Conservation (phyloP, 2,113 vertebrate species). For the Azemiops feae region DNA sequence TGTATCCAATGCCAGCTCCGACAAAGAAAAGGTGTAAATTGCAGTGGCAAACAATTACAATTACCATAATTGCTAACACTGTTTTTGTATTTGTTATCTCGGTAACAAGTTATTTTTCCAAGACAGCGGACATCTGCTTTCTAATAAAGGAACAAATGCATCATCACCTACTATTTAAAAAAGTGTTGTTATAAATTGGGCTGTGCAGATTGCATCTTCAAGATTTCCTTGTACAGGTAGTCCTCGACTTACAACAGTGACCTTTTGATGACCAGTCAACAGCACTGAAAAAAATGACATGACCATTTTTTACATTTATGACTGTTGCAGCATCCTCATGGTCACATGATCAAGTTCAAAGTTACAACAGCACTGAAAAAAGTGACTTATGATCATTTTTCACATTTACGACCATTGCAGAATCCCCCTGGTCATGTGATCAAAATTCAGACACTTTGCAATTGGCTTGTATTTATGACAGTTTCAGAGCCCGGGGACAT, state of each 20-base stretch:
- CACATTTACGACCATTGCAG: neutral
- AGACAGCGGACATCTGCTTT: neutral
- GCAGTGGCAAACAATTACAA: neutral
- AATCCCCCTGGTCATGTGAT: neutral
- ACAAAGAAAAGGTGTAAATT: neutral
- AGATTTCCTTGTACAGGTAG: neutral
- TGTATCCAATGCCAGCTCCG: neutral
- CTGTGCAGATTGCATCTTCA: neutral
- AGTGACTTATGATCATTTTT: neutral
- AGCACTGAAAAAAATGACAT: neutral
- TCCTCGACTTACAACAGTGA: neutral
- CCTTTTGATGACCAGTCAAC: neutral
- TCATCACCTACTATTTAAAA: neutral
- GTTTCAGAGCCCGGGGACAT: neutral
- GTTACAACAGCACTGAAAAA: neutral
- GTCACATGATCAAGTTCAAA: neutral
- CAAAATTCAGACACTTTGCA: neutral
- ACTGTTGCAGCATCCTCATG: neutral
- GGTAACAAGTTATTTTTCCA: neutral
- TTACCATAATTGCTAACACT: neutral
- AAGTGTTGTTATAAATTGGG: neutral
- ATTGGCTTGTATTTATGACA: neutral
- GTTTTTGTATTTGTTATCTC: neutral
- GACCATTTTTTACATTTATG: neutral
- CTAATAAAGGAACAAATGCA: neutral